phyloP scores from a whole-genome alignment of 2,113 vertebrate genomes.

The Chiloscyllium plagiosum region DNA sequence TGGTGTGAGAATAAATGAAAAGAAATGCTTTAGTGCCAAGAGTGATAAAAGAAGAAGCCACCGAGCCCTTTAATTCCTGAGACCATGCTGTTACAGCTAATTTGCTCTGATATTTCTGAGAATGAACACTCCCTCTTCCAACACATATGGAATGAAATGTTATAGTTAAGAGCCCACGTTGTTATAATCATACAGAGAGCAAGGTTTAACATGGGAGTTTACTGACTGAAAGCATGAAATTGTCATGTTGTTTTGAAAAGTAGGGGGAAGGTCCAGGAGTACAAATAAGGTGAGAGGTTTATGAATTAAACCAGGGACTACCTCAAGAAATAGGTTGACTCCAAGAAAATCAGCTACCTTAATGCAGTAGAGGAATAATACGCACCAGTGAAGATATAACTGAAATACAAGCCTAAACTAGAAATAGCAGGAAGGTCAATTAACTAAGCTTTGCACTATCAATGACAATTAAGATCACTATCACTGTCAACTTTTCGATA shows the following conservation, averaged over 20 bases:
- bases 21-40: neutral
- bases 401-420: neutral
- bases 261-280: neutral
- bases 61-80: neutral
- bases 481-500: neutral
- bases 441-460: neutral
- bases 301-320: neutral
- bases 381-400: neutral
- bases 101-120: neutral
- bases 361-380: neutral
- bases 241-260: neutral
- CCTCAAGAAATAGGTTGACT: neutral
- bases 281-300: neutral
- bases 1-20: conserved; percentile 13
- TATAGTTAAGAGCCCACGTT: neutral
- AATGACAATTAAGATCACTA: neutral
- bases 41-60: conserved; percentile 4
- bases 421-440: neutral
- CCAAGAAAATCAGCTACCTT: neutral
- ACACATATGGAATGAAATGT: neutral
- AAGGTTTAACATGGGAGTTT: neutral
- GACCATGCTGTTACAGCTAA: neutral
- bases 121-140: neutral
- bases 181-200: neutral
- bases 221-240: neutral